Evolutionary conservation across 1,140 invertebrate species (phyloP).

Genomic region (Drosophila sulfurigaster): DNA sequence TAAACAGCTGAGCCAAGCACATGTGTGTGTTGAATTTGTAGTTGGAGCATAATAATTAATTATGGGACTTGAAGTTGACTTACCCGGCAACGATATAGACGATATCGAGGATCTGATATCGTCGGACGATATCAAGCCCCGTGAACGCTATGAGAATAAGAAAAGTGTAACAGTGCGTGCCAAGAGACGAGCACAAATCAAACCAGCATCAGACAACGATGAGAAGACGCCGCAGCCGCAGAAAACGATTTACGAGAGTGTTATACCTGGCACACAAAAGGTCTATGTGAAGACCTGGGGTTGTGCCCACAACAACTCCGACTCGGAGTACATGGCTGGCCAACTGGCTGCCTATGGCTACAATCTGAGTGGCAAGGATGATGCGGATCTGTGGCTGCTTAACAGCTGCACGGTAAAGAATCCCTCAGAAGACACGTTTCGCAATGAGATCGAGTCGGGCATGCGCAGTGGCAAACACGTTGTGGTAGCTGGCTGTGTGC

Average conservation of each 20-base stretch:
- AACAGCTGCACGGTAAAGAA: constrained; percentile 99
- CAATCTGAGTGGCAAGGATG: constrained; percentile 91
- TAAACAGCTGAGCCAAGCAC: constrained; percentile 67
- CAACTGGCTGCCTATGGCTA: constrained; percentile 95
- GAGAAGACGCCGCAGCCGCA: constrained; percentile 47
- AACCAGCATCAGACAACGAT: constrained; percentile 22
- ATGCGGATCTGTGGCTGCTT: constrained; percentile 96
- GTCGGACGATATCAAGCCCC: constrained; percentile 91
- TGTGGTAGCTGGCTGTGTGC: constrained; percentile 98
- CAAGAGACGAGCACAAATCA: constrained; percentile 85
- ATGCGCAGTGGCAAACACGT: constrained; percentile 92
- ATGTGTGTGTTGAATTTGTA: constrained; percentile 38
- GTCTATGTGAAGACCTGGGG: constrained; percentile 99
- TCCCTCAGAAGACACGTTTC: constrained; percentile 98
- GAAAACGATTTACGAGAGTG: constrained; percentile 85
- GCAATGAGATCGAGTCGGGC: constrained; percentile 95
- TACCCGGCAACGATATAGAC: constrained; percentile 72
- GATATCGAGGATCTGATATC: constrained; percentile 94
- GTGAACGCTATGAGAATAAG: constrained; percentile 89
- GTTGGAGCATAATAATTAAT: constrained; percentile 20
- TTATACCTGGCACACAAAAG: constrained; percentile 95
- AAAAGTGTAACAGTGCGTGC: constrained; percentile 89
- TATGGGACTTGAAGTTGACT: constrained; percentile 57
- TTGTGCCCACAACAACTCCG: constrained; percentile 98
- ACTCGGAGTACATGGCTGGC: constrained; percentile 99